Percentiles rank a stretch among this genome's conserved stretches.
phyloP scores from a whole-genome alignment of 1,140 invertebrate genomes.

The Drosophila chauvacae region DNA sequence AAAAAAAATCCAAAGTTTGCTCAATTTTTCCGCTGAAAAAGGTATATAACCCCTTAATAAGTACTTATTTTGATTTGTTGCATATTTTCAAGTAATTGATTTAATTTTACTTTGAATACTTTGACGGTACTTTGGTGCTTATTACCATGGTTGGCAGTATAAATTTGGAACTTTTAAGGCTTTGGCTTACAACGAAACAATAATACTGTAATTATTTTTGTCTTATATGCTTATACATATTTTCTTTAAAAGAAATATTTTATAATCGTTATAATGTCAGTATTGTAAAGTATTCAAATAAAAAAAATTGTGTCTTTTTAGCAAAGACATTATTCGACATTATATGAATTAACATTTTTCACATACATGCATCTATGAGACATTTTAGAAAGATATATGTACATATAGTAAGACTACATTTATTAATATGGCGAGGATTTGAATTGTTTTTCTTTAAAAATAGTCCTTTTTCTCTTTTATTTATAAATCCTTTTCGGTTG shows the following conservation, averaged over 20 bases:
- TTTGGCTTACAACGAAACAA: background rate
- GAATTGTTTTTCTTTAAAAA: background rate
- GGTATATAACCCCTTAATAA: too few relatives aligned
- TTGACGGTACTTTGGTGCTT: background rate
- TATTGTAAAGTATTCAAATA: too few relatives aligned
- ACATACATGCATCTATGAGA: too few relatives aligned
- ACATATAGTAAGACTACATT: background rate
- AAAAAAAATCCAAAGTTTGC: too few relatives aligned
- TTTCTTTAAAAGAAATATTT: too few relatives aligned
- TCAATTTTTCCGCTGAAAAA: too few relatives aligned
- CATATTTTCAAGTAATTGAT: too few relatives aligned
- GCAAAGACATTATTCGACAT: background rate
- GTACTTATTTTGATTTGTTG: too few relatives aligned
- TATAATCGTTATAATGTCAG: too few relatives aligned
- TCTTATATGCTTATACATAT: background rate
- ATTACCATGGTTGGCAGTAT: background rate
- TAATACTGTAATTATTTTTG: background rate
- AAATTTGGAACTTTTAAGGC: background rate
- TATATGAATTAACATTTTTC: background rate
- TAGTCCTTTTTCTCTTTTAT: background rate
- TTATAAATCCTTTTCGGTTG: background rate
- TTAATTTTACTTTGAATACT: too few relatives aligned
- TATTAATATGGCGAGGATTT: background rate
- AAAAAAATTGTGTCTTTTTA: too few relatives aligned
- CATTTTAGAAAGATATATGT: background rate